Evolutionary conservation across 2,888 invertebrate species (phyloP).

Genomic region (Dendrolimus houi): DNA sequence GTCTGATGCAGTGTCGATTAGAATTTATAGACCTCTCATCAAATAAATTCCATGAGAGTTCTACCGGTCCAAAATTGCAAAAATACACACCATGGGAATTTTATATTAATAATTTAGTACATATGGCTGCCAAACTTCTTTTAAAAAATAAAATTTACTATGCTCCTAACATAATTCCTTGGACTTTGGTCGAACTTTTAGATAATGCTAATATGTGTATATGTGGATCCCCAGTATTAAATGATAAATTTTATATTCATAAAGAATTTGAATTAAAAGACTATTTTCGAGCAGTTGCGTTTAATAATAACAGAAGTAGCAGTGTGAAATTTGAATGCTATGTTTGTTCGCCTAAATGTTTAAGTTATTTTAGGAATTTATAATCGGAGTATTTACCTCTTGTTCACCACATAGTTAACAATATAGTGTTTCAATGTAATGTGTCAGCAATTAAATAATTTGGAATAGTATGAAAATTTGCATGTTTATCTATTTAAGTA

Average conservation of each 20-base stretch:
- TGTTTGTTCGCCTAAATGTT: slow-evolving; percentile 77
- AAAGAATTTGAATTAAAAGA: slow-evolving; percentile 50
- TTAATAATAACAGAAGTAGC: slow-evolving; percentile 43
- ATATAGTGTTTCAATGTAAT: too few relatives aligned
- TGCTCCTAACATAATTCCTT: slow-evolving; percentile 74
- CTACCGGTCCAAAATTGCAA: slow-evolving; percentile 10
- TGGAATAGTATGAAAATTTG: too few relatives aligned
- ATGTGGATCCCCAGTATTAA: slow-evolving; percentile 73
- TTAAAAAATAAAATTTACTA: slow-evolving; percentile 72
- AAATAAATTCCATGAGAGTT: slow-evolving; percentile 63
- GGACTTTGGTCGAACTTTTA: slow-evolving; percentile 75
- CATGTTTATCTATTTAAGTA: too few relatives aligned
- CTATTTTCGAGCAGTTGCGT: slow-evolving; percentile 50
- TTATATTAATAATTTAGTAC: slow-evolving; percentile 67
- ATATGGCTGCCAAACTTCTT: slow-evolving; percentile 71
- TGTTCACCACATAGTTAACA: too few relatives aligned
- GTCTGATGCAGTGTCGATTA: slow-evolving; percentile 70
- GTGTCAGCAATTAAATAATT: too few relatives aligned
- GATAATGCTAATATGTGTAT: slow-evolving; percentile 78
- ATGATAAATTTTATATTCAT: slow-evolving; percentile 33
- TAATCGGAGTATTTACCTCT: too few relatives aligned
- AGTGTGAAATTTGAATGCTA: slow-evolving; percentile 75
- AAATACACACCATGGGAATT: slow-evolving; percentile 43
- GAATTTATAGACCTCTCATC: slow-evolving; percentile 74
- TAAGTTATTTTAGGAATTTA: slow-evolving; percentile 9